phyloP scores from a whole-genome alignment of 2,888 invertebrate genomes.

The Drosophila mercatorum region DNA sequence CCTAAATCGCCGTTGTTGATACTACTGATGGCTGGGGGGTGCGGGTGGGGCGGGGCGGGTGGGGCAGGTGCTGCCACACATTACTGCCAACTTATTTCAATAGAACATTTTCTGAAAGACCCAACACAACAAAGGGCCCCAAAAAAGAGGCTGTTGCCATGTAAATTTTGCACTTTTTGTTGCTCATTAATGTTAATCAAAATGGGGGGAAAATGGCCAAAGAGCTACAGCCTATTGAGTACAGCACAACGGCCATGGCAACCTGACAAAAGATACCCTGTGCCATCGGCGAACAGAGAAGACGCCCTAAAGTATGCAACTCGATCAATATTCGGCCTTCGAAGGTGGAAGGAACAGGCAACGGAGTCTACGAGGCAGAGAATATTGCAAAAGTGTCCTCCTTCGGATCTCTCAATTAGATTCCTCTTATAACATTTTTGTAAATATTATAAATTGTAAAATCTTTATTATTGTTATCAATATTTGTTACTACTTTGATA shows the following conservation, averaged over 20 bases:
- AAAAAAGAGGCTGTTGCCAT: constrained; percentile 60
- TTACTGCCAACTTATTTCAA: constrained; percentile 66
- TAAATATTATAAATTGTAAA: no score
- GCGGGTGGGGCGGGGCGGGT: neutral
- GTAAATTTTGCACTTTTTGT: constrained; percentile 78
- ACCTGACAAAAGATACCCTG: constrained; percentile 13
- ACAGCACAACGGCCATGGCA: neutral
- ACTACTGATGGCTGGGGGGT: constrained; percentile 18
- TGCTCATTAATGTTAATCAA: constrained; percentile 78
- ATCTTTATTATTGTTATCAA: no score
- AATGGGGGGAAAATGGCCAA: constrained; percentile 45
- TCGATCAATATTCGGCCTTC: neutral
- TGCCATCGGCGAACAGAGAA: neutral
- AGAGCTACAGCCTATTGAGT: constrained; percentile 9
- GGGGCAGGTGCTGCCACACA: constrained; percentile 58
- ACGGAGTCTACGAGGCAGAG: no score
- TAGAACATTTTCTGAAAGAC: constrained; percentile 60
- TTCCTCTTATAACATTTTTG: no score
- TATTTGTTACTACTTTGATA: no score
- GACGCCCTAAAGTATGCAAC: constrained; percentile 36
- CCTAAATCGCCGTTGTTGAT: constrained; percentile 71
- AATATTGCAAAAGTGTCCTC: no score
- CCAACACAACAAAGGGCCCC: constrained; percentile 48
- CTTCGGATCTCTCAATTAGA: no score
- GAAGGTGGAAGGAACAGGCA: neutral